Conservation (phyloP, 2,888 invertebrate genomes). For the Carabus problematicus region DNA sequence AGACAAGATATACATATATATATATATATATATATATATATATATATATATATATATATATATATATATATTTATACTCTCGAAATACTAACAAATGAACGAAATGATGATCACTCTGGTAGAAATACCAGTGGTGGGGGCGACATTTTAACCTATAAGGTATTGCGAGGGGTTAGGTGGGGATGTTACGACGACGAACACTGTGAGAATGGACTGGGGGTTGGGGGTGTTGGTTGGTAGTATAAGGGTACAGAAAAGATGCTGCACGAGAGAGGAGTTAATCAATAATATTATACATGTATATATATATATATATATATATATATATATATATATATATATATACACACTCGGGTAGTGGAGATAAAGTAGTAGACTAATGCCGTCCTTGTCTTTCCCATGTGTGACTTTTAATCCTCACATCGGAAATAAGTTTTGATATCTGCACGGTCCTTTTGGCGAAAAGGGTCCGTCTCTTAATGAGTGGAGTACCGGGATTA, state of each 20-base stretch:
- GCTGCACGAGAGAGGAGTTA: slow-evolving; percentile 48
- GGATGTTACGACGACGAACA: no score
- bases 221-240: slow-evolving; percentile 47
- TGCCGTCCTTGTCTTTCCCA: slow-evolving; percentile 33
- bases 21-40: no score
- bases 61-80: no score
- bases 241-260: slow-evolving; percentile 50
- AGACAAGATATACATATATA: no score
- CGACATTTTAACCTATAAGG: no score
- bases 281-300: slow-evolving; percentile 51
- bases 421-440: slow-evolving; percentile 34
- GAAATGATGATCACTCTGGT: no score
- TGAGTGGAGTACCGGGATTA: slow-evolving; percentile 34
- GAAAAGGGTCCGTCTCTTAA: slow-evolving; percentile 25
- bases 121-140: no score
- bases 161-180: no score
- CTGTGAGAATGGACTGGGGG: slow-evolving; percentile 7
- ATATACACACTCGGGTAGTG: slow-evolving; percentile 34
- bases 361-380: slow-evolving; percentile 25
- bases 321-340: slow-evolving; percentile 47
- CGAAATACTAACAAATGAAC: no score
- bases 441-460: slow-evolving; percentile 12
- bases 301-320: slow-evolving; percentile 41
- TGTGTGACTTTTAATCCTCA: slow-evolving; percentile 41
- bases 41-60: no score